These are phyloP conservation scores for Formicarius rufipectus DNA, from an alignment of 2,113 vertebrate genomes.

Conservation along the genomic window DNA sequence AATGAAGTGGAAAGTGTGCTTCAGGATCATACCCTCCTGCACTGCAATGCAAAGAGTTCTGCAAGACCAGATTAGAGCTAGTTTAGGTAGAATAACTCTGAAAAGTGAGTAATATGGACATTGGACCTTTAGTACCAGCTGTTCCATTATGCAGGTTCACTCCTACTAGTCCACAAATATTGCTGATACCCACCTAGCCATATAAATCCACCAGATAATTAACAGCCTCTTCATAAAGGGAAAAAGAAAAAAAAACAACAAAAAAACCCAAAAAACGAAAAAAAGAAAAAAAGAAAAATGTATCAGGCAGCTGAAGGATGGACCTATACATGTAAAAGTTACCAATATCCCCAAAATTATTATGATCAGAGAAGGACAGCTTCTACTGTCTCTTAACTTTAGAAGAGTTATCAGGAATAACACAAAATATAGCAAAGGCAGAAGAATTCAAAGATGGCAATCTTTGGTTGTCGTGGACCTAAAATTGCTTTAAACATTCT, in stretches of 20 bases:
- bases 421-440: background rate
- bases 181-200: background rate
- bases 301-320: background rate
- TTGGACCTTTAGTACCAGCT: background rate
- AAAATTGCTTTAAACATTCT: background rate
- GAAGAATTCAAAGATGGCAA: background rate
- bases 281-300: fast-evolving
- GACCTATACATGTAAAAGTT: background rate
- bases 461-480: background rate
- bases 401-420: background rate
- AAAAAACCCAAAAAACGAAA: no score
- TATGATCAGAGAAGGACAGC: background rate
- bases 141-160: background rate
- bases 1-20: background rate
- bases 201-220: background rate
- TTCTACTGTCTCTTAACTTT: background rate
- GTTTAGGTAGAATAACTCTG: background rate
- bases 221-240: background rate
- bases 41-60: background rate
- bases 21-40: background rate
- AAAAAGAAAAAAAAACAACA: fast-evolving
- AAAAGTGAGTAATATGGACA: background rate
- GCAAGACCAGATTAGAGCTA: background rate
- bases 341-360: background rate
- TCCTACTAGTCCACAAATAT: background rate